phyloP scores from a whole-genome alignment of 2,888 invertebrate species.

The Phoenoteleia sp. region DNA sequence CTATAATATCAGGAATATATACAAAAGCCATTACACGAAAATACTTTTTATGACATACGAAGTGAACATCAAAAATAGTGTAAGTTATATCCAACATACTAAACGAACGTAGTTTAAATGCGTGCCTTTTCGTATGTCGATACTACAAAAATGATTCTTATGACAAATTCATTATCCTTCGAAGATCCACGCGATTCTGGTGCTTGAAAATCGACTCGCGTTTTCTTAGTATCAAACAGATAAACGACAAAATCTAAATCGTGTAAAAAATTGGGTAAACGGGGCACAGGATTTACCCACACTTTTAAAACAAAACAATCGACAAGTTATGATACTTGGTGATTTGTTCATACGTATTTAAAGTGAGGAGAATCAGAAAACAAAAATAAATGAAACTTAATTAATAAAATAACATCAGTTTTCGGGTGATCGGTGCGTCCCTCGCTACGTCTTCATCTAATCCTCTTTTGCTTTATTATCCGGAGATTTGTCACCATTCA shows the following conservation, averaged over 20 bases:
- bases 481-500: slow-evolving; percentile 86
- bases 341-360: too few relatives aligned
- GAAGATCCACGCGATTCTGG: slow-evolving; percentile 47
- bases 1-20: slow-evolving; percentile 84
- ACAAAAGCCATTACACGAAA: slow-evolving; percentile 85
- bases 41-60: slow-evolving; percentile 79
- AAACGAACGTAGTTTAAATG: slow-evolving; percentile 71
- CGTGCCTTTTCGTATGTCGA: slow-evolving; percentile 67
- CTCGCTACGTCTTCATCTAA: slow-evolving; percentile 71
- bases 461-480: slow-evolving; percentile 83
- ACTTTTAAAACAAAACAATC: slow-evolving; percentile 50
- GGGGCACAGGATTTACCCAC: slow-evolving; percentile 43
- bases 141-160: slow-evolving; percentile 54
- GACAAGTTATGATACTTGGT: slow-evolving; percentile 73
- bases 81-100: slow-evolving; percentile 73
- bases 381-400: slow-evolving; percentile 70
- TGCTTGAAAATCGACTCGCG: slow-evolving; percentile 60
- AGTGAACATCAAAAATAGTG: slow-evolving; percentile 79
- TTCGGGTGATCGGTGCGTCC: slow-evolving; percentile 39
- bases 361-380: slow-evolving; percentile 74
- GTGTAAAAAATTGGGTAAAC: slow-evolving; percentile 58
- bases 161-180: slow-evolving; percentile 60
- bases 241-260: slow-evolving; percentile 51
- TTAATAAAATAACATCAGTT: slow-evolving; percentile 59
- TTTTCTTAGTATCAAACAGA: slow-evolving; percentile 61